phyloP scores from a whole-genome alignment of 2,888 invertebrate genomes.

The Myathropa florea region DNA sequence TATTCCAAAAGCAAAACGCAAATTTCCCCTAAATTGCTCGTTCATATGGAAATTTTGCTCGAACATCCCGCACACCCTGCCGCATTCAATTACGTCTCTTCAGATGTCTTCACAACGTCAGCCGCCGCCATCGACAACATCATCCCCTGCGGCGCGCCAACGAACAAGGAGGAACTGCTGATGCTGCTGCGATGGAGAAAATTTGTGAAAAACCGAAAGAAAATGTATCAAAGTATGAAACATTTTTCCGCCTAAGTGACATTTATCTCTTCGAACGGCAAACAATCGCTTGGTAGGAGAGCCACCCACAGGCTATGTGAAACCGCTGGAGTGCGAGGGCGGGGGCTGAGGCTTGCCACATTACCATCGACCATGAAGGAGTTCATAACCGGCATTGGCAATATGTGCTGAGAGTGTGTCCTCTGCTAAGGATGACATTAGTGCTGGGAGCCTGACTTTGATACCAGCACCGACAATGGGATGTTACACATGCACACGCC shows the following conservation, averaged over 20 bases:
- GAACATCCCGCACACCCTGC: neutral
- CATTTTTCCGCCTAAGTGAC: slow-evolving; percentile 27
- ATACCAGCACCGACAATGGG: neutral
- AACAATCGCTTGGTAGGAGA: neutral
- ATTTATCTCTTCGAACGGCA: slow-evolving; percentile 33
- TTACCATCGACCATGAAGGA: neutral
- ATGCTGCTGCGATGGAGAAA: neutral
- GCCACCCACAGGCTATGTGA: neutral
- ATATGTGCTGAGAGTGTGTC: neutral
- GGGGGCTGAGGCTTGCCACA: neutral
- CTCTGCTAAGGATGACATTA: slow-evolving; percentile 4
- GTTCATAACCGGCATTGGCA: slow-evolving; percentile 9
- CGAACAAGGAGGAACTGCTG: neutral
- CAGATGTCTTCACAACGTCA: neutral
- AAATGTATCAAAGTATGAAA: slow-evolving; percentile 31
- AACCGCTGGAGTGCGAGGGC: neutral
- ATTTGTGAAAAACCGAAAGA: slow-evolving; percentile 1
- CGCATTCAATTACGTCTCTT: slow-evolving; percentile 31
- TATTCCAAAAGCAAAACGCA: neutral
- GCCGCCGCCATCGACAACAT: neutral
- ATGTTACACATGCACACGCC: neutral
- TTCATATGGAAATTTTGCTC: slow-evolving; percentile 17
- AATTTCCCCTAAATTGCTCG: slow-evolving; percentile 15
- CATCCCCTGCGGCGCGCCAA: neutral
- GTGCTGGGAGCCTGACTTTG: slow-evolving; percentile 2